Evolutionary conservation across 2,888 invertebrate species (phyloP), one percentile per base, ranked within the genome.

Genomic region (Dynastes grantii): DNA sequence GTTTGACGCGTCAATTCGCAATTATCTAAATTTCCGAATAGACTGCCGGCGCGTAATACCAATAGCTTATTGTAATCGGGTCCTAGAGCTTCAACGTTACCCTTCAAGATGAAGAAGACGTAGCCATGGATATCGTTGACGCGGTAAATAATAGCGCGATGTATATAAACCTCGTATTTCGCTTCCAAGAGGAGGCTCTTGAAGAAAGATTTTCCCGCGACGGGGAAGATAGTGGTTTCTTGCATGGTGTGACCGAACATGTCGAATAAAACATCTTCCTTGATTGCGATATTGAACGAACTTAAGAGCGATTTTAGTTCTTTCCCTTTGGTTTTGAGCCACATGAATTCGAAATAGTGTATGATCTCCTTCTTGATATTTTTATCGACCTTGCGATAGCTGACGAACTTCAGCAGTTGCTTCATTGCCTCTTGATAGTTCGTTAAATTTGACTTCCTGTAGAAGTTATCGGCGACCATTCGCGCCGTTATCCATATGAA

Each of bases 21-120:
- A 27, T 84, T 80, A 64, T 83, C 84, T 1, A 85, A 71, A 58
- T 81, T 83, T 4, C 84, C 85, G 78, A 85, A 84, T 13, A 85
- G 16, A 78, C 84, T 84, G n/a, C 85, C 85, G 6, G 77, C 63
- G 8, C 79, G 64, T 53, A 85, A 76, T 1, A 82, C 65, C 13
- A 80, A 9, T 2, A 83, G 68, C 16, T 80, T 80, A 68, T 82
- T 84, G 27, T 80, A 78, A 76, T 85, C 85, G 0, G 84, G 82
- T n/a, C 84, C 84, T 1, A 85, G 75, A 6, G 84, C 83, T 75
- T 84, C 83, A 11, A 85, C 81, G 11, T 65, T 68, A 6, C 84
- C 85, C 77, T 83, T 83, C 5, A 81, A 58, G 1, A 84, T 63
- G 65, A 84, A 80, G 75, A 80, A 85, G 13, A 85, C 80, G n/a